Percentiles rank a stretch among this genome's conserved stretches.
Evolutionary conservation across 2,113 vertebrate genomes (phyloP).

Genomic region (Neotragus moschatus): DNA sequence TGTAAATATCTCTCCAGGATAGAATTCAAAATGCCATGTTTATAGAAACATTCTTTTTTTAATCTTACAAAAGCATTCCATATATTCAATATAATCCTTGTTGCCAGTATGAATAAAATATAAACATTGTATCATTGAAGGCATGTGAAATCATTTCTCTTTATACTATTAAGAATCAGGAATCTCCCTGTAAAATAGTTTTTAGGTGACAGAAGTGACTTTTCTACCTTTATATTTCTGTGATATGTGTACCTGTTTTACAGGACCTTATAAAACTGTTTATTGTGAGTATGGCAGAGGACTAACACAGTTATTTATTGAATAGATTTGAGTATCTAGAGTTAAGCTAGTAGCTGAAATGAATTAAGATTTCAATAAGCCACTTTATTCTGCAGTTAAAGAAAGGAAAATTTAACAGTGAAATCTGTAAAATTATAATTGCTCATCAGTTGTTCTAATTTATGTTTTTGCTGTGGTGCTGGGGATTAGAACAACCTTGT

Average conservation of each 20-base stretch:
- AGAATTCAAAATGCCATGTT: background rate
- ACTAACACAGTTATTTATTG: background rate
- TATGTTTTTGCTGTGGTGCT: background rate
- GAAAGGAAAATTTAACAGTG: background rate
- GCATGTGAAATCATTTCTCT: background rate
- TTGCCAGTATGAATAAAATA: slow-evolving; percentile 11
- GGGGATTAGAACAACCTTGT: background rate
- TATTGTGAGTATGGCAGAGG: background rate
- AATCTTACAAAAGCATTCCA: background rate
- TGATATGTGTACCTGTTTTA: background rate
- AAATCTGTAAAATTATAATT: background rate
- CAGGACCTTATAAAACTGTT: background rate
- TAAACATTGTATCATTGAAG: background rate
- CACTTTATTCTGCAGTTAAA: background rate
- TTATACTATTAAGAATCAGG: background rate
- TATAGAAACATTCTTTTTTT: background rate
- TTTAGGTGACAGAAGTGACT: background rate
- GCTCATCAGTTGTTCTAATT: background rate
- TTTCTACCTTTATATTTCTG: background rate
- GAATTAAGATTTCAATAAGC: background rate
- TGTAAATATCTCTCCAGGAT: background rate
- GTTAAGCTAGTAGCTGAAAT: background rate
- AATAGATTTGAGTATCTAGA: background rate
- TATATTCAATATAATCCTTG: background rate
- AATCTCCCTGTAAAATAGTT: background rate